These are phyloP conservation scores for Drosophila longiperda DNA, from an alignment of 2,888 invertebrate species.

Conservation along the genomic window DNA sequence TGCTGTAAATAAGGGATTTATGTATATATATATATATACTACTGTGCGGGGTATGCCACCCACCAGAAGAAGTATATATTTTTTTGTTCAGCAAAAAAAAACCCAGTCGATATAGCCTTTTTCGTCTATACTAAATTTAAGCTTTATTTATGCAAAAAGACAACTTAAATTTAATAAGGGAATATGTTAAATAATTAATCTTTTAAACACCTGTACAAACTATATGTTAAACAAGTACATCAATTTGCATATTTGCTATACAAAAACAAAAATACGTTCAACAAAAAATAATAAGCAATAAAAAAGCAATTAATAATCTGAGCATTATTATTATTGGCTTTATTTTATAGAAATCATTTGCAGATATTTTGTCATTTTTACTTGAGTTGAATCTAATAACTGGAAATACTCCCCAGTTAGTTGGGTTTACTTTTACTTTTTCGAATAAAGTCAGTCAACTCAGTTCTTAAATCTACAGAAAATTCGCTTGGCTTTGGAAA, in stretches of 20 bases:
- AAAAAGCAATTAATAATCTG: not conserved
- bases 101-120: not conserved
- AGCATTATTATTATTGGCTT: not conserved
- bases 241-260: not conserved
- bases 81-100: not conserved
- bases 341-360: not conserved
- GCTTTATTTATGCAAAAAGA: not conserved
- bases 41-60: no score
- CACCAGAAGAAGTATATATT: not conserved
- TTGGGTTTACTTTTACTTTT: constrained; percentile 1
- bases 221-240: not conserved
- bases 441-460: not conserved
- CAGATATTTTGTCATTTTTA: not conserved
- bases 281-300: not conserved
- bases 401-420: not conserved
- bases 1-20: not conserved
- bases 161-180: not conserved
- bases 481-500: constrained; percentile 1
- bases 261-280: not conserved
- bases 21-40: no score
- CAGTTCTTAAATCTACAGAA: not conserved
- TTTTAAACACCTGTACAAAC: not conserved
- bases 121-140: not conserved
- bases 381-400: not conserved
- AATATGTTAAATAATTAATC: not conserved